Percentiles rank a stretch among this genome's conserved stretches.
phyloP scores from a whole-genome alignment of 2,888 invertebrate species.

The Ephialtes manifestator region DNA sequence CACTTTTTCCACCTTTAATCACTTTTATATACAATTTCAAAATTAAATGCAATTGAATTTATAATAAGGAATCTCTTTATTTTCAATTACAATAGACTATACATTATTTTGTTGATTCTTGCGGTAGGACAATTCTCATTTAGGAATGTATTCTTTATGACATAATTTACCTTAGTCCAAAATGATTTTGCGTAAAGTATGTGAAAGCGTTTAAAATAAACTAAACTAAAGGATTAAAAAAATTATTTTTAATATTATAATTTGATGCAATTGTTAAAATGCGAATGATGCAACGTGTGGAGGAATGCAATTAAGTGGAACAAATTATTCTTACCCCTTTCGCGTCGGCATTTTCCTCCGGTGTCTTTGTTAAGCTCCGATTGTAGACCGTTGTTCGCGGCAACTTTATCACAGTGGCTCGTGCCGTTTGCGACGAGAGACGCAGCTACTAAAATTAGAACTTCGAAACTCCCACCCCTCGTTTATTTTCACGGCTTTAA shows the following conservation, averaged over 20 bases:
- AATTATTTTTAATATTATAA: background rate
- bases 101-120: no score
- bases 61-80: no score
- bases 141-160: no score
- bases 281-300: background rate
- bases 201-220: no score
- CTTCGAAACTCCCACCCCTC: slow-evolving; percentile 67
- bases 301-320: background rate
- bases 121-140: no score
- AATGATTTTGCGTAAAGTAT: no score
- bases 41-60: no score
- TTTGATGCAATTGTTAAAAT: background rate
- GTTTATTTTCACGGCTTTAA: slow-evolving; percentile 57
- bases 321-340: slow-evolving; percentile 57
- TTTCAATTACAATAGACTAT: no score
- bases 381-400: slow-evolving; percentile 58
- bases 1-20: no score
- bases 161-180: no score
- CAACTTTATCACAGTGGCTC: slow-evolving; percentile 57
- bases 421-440: slow-evolving; percentile 57
- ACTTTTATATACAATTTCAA: no score
- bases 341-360: slow-evolving; percentile 56
- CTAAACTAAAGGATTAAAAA: no score
- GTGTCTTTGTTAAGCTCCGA: slow-evolving; percentile 21
- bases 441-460: slow-evolving; percentile 71